These are phyloP conservation scores for Myotis myotis DNA, from an alignment of 2,797 vertebrate genomes.

Conservation along the genomic window DNA sequence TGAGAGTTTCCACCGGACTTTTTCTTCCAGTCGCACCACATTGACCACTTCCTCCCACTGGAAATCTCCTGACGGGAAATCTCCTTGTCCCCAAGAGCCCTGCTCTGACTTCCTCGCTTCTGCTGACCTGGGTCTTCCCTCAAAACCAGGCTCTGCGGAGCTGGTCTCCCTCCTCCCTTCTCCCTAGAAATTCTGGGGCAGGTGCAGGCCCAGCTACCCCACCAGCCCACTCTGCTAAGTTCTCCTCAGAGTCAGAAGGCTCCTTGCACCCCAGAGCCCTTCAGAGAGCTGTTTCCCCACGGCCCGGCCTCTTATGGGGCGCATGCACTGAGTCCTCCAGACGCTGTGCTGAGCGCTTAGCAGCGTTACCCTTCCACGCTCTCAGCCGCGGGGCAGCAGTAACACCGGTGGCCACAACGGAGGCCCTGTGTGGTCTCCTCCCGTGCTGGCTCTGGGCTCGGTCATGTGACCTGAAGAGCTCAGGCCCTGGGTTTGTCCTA, in stretches of 20 bases:
- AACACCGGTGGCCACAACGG: fast-evolving
- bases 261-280: neutral
- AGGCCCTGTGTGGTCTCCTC: neutral
- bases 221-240: neutral
- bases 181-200: neutral
- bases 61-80: neutral
- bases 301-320: neutral
- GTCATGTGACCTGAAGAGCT: neutral
- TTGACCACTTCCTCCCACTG: neutral
- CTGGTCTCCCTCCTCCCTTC: neutral
- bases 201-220: neutral
- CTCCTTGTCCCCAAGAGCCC: neutral
- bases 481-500: neutral
- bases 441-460: neutral
- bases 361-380: neutral
- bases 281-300: neutral
- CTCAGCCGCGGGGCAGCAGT: neutral
- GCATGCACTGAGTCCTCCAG: neutral
- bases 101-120: neutral
- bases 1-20: neutral
- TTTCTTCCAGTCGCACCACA: neutral
- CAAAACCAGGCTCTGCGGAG: neutral
- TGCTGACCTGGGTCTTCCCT: neutral
- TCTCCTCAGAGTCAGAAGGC: neutral
- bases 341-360: neutral